Evolutionary conservation across 2,888 invertebrate genomes (phyloP).

Genomic region (Stenolophus ochropezus): DNA sequence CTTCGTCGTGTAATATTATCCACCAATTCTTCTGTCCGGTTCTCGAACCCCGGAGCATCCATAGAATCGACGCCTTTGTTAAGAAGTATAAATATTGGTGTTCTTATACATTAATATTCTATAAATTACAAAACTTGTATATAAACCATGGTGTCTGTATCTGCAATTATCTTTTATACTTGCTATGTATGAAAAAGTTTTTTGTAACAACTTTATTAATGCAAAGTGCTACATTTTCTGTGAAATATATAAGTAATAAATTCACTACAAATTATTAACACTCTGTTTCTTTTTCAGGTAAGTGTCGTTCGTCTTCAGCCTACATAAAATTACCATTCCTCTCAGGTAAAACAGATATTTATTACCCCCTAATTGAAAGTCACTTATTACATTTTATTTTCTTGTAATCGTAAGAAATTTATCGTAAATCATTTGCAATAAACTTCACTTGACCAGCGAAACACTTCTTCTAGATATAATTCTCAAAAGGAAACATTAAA

Average conservation of each 20-base stretch:
- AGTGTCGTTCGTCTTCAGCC: background rate
- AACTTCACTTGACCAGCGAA: slow-evolving; percentile 9
- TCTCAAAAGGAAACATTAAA: background rate
- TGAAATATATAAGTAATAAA: slow-evolving; percentile 9
- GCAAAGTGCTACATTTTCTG: too few relatives aligned
- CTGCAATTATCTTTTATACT: too few relatives aligned
- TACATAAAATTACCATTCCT: background rate
- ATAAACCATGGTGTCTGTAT: too few relatives aligned
- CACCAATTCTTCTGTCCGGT: too few relatives aligned
- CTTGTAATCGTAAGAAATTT: background rate
- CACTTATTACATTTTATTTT: slow-evolving; percentile 9
- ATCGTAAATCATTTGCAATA: slow-evolving; percentile 23
- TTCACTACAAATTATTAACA: background rate
- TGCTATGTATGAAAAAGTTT: too few relatives aligned
- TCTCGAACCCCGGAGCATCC: too few relatives aligned
- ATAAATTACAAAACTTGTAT: too few relatives aligned
- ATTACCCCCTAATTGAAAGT: slow-evolving; percentile 15
- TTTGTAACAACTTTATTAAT: too few relatives aligned
- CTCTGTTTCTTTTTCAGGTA: background rate
- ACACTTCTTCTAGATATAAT: background rate
- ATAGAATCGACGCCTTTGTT: too few relatives aligned
- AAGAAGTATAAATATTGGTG: too few relatives aligned
- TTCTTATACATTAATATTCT: too few relatives aligned
- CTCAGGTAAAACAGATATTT: slow-evolving; percentile 26
- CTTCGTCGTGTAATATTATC: too few relatives aligned